Evolutionary conservation across 1,140 invertebrate genomes (phyloP).

Genomic region (Luehdorfia chinensis): DNA sequence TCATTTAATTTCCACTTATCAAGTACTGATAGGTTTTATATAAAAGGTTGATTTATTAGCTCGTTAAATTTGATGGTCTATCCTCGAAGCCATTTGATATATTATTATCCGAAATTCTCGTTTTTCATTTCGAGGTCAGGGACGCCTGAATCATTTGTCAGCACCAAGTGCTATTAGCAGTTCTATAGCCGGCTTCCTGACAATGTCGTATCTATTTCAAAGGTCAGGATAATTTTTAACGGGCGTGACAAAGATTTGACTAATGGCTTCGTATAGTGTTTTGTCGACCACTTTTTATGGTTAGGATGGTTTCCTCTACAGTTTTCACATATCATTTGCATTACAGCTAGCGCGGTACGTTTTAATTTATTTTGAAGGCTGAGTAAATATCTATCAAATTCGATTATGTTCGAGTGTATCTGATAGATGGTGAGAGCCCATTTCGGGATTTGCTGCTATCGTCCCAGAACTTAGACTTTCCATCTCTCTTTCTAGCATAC

Average conservation of each 20-base stretch:
- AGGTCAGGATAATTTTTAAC: slow-evolving; percentile 1
- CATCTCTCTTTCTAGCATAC: too few relatives aligned
- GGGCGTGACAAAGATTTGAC: neutral
- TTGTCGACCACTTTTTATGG: too few relatives aligned
- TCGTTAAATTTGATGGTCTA: slow-evolving; percentile 11
- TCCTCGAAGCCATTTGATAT: slow-evolving; percentile 7
- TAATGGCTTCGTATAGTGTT: too few relatives aligned
- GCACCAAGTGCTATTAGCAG: slow-evolving; percentile 1
- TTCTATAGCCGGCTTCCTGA: neutral
- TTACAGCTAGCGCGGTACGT: too few relatives aligned
- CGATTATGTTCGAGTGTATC: too few relatives aligned
- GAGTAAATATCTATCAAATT: too few relatives aligned
- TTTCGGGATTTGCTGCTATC: too few relatives aligned
- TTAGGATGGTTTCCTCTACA: too few relatives aligned
- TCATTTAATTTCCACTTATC: neutral
- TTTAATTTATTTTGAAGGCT: too few relatives aligned
- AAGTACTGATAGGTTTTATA: neutral
- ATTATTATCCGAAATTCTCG: slow-evolving; percentile 7
- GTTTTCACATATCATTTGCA: too few relatives aligned
- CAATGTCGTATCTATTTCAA: slow-evolving; percentile 10
- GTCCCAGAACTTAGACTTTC: too few relatives aligned
- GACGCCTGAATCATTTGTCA: slow-evolving; percentile 8
- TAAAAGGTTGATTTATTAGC: slow-evolving; percentile 9
- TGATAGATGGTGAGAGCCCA: too few relatives aligned
- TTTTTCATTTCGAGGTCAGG: slow-evolving; percentile 6